Percentiles rank a stretch among this genome's conserved stretches.
phyloP scores from a whole-genome alignment of 2,888 invertebrate species.

The Thumatha senex region DNA sequence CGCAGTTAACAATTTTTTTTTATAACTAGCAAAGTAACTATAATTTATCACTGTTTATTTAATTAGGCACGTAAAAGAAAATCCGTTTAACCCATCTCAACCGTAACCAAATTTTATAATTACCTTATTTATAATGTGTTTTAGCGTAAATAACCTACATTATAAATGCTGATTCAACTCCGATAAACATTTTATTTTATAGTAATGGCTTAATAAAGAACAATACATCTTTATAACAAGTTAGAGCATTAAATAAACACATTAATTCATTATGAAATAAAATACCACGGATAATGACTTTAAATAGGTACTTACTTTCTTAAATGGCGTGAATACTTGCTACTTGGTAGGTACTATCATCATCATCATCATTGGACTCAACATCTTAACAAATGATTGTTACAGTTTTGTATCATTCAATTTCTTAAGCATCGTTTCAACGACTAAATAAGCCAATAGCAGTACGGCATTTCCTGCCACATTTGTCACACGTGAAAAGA shows the following conservation, averaged over 20 bases:
- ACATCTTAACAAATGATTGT: too few relatives aligned
- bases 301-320: too few relatives aligned
- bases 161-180: background rate
- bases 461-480: too few relatives aligned
- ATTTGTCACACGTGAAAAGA: too few relatives aligned
- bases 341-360: too few relatives aligned
- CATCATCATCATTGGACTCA: too few relatives aligned
- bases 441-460: too few relatives aligned
- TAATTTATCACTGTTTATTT: background rate
- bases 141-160: background rate
- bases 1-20: background rate
- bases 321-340: too few relatives aligned
- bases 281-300: too few relatives aligned
- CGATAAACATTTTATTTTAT: background rate
- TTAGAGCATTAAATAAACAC: background rate
- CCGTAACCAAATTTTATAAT: constrained; percentile 1
- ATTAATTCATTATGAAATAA: background rate
- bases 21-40: background rate
- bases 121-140: background rate
- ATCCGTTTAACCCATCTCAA: background rate
- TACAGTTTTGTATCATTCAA: too few relatives aligned
- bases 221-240: background rate
- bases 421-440: too few relatives aligned
- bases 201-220: background rate
- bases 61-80: too few relatives aligned